Evolutionary conservation across 2,888 invertebrate genomes (phyloP), one percentile per base, ranked within the genome.

Genomic region (Drosophila aldrichi): DNA sequence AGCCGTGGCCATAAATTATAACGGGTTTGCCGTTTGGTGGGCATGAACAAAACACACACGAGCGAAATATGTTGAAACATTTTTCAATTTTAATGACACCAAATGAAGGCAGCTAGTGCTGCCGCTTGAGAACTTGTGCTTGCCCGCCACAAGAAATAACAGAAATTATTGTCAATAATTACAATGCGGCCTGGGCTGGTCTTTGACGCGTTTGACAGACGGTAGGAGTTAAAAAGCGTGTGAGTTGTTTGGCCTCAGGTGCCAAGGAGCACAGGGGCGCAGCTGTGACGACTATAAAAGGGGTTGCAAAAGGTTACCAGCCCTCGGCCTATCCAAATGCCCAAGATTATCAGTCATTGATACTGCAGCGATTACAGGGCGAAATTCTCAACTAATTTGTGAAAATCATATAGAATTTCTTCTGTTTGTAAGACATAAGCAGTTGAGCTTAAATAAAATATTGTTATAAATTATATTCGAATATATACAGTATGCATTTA

Each of bases 161-260:
- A 80, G 76, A 87, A 89, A 89, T 84, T 87, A 90, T 89, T 90
- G 90, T 81, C 87, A 89, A 90, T 87, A 87, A 89, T 87, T 89
- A 90, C 78, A 87, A 83, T 81, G 75, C 49, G 38, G 63, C 84
- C 64, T 70, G 81, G 68, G 81, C 81, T 69, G 71, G 89, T 74
- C 70, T 88, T 72, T 89, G 83, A 86, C 72, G 90, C 83, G 75
- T 79, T 89, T 85, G 85, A 86, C 85, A 89, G 78, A 85, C 85
- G 88, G 85, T 85, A 89, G 85, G 85, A 89, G 85, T 88, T 79
- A 51, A 68, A 85, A 79, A 79, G 73, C 87, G 84, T 83, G 73
- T 68, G 76, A 79, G 70, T 70, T 65, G 79, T 34, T 61, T 61
- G 64, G 80, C 73, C 77, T 74, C 64, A 74, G 79, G 74, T 76